Base-by-base conservation (phyloP, 2,888 invertebrate species). In the Aspidapion aeneum region DNA sequence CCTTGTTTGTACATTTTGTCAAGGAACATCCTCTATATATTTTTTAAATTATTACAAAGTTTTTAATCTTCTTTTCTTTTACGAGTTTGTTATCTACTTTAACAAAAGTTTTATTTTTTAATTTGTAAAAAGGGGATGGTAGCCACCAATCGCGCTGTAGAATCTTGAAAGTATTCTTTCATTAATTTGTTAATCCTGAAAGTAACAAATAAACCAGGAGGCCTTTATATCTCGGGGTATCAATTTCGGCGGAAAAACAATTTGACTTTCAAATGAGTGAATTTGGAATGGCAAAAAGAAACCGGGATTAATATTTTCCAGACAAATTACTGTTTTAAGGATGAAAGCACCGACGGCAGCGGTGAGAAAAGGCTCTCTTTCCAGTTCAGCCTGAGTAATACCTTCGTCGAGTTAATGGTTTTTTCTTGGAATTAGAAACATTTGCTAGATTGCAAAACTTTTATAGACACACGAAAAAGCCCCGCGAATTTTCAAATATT, bases 241-340 rank as follows among this genome's bases (percentile, higher is more conserved):
- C 63, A 66, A 65, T 70, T 68, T 64, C n/a, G n/a, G n/a, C 64
- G 62, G 55, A 57, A 57, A 60, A 63, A 67, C 66, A 69, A 69
- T 70, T 67, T 72, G 63, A 66, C 66, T 69, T 68, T 68, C 63
- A 69, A 69, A 69, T 69, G 63, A 68, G 66, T 56, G 48, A 65
- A 63, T 65, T 64, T 57, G 64, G 61, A 66, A 60, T 57, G 57
- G 57, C 61, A 64, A 63, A 63, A 65, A 60, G 55, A 68, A 69
- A 69, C 68, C 69, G 66, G 66, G 68, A 70, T 71, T 71, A 68
- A 68, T 69, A 67, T 70, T 70, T 66, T 63, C 67, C 61, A 65
- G 65, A 69, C 65, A 69, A 71, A 71, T 70, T 67, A 69, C 66
- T 64, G 65, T 65, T 67, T 67, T 58, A 66, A 67, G 63, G 66